These are phyloP conservation scores for Lethrus apterus DNA, from an alignment of 1,140 invertebrate genomes.

Conservation along the genomic window DNA sequence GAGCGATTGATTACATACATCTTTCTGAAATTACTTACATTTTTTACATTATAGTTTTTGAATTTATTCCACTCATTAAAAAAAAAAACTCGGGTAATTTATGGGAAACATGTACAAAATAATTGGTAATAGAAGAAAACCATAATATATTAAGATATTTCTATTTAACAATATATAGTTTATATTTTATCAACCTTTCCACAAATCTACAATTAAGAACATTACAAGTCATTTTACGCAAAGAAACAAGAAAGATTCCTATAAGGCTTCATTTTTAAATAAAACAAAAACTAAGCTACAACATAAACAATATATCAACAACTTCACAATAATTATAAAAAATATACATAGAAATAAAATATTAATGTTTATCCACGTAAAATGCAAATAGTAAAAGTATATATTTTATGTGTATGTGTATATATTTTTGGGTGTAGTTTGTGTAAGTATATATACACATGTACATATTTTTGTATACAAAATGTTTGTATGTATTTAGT, in stretches of 20 bases:
- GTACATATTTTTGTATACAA: slow-evolving; percentile 14
- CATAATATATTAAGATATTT: slow-evolving; percentile 40
- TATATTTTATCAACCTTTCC: slow-evolving; percentile 42
- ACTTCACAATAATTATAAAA: slow-evolving; percentile 34
- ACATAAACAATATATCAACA: slow-evolving; percentile 40
- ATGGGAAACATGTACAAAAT: too few species aligned
- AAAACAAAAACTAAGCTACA: slow-evolving; percentile 35
- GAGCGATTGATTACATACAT: too few species aligned
- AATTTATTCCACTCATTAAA: too few species aligned
- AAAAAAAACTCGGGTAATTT: too few species aligned
- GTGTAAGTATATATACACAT: slow-evolving; percentile 21
- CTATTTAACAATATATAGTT: slow-evolving; percentile 44
- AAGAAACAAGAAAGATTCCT: slow-evolving; percentile 37
- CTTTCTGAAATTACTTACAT: too few species aligned
- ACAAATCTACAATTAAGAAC: slow-evolving; percentile 44
- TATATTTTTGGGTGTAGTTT: slow-evolving; percentile 4
- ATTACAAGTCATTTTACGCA: slow-evolving; percentile 40
- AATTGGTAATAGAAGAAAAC: slow-evolving; percentile 15
- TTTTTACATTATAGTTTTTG: too few species aligned
- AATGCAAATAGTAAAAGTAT: slow-evolving; percentile 29
- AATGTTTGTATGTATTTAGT: slow-evolving; percentile 12
- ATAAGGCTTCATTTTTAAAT: slow-evolving; percentile 36
- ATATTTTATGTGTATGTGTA: slow-evolving; percentile 15
- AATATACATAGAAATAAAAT: slow-evolving; percentile 30
- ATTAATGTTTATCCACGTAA: slow-evolving; percentile 35